Evolutionary conservation across 2,113 vertebrate species (phyloP).

Genomic region (Malurus cyaneus): DNA sequence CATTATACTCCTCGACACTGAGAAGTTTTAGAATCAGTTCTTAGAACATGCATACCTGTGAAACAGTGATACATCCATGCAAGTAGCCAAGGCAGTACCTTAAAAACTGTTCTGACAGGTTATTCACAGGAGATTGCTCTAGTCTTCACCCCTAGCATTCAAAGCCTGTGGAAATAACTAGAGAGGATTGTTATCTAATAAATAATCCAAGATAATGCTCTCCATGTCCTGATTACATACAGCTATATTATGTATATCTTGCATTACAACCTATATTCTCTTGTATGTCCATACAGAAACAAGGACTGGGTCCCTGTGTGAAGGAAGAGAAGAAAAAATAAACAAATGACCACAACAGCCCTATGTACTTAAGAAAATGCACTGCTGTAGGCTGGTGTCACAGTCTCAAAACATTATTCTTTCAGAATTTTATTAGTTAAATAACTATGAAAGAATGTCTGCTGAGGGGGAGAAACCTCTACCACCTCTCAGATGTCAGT

Average conservation of each 20-base stretch:
- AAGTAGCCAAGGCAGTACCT: not conserved
- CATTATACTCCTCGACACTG: accelerated
- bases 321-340: not conserved
- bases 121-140: not conserved
- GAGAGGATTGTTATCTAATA: not conserved
- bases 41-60: not conserved
- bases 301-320: not conserved
- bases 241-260: not conserved
- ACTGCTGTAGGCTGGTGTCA: not conserved
- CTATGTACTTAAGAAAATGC: not conserved
- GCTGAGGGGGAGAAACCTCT: not conserved
- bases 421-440: constrained; percentile 19
- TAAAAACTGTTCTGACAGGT: not conserved
- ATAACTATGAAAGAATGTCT: not conserved
- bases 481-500: not conserved
- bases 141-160: not conserved
- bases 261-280: not conserved
- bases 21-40: not conserved
- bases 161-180: not conserved
- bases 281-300: not conserved
- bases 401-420: not conserved
- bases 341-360: not conserved
- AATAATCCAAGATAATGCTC: not conserved
- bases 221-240: not conserved
- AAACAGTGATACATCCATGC: not conserved